Evolutionary conservation across 2,113 vertebrate species (phyloP).

Genomic region (Hoplias malabaricus): DNA sequence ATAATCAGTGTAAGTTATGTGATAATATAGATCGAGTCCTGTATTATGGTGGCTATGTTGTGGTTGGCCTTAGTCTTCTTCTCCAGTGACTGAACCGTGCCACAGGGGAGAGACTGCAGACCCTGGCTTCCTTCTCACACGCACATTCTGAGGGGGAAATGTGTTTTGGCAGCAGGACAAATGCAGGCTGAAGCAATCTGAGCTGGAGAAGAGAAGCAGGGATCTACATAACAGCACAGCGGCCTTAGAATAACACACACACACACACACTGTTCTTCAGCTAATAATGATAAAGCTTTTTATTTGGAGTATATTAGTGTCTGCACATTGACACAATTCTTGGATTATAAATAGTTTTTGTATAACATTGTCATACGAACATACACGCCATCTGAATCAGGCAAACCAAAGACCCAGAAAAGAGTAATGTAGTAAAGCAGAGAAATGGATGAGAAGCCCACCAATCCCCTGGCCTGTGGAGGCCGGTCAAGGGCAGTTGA

Average conservation of each 20-base stretch:
- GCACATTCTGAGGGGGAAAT: constrained; percentile 63
- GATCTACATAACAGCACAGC: constrained; percentile 9
- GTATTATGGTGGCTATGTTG: constrained; percentile 59
- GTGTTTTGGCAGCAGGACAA: constrained; percentile 57
- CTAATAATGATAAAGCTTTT: constrained; percentile 88
- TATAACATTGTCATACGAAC: constrained; percentile 86
- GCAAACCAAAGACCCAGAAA: constrained; percentile 82
- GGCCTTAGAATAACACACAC: constrained; percentile 46
- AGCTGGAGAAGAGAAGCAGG: constrained; percentile 23
- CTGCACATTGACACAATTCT: constrained; percentile 87
- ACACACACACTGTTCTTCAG: constrained; percentile 41
- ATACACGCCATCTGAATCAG: constrained; percentile 85
- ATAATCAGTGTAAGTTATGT: constrained; percentile 50
- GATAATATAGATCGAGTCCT: constrained; percentile 25
- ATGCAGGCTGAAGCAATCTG: constrained; percentile 16
- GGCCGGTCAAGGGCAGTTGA: constrained; percentile 15
- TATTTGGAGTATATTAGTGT: constrained; percentile 93
- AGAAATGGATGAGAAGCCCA: constrained; percentile 68
- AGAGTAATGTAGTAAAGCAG: constrained; percentile 83
- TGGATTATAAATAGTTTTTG: constrained; percentile 84
- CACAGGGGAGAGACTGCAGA: constrained; percentile 51
- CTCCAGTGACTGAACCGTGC: constrained; percentile 39
- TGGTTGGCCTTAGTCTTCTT: constrained; percentile 57
- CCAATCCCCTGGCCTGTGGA: constrained; percentile 50
- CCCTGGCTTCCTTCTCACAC: constrained; percentile 59